Evolutionary conservation across 2,113 vertebrate genomes (phyloP), one percentile per base, ranked within the genome.

Genomic region (Oxygymnocypris stewartii): DNA sequence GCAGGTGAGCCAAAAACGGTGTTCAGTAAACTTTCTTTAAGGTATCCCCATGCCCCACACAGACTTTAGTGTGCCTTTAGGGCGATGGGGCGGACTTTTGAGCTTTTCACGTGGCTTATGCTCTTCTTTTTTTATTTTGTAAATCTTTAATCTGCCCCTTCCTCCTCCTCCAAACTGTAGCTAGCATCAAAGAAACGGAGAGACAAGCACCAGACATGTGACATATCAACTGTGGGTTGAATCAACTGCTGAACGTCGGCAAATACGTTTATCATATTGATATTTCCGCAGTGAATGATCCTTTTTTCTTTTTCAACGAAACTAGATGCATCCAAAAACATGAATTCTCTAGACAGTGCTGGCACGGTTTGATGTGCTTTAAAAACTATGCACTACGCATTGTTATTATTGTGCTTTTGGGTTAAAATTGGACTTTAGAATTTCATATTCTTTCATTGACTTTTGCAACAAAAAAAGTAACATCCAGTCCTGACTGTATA

Each of bases 201-300:
- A 90, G 86, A 89, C 85, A 90, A 85, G 90, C 85, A 79, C 86
- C 89, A 84, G 13, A 89, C 87, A 89, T 90, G 89, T 88, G 90
- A 94, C 93, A 93, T 93, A 94, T 94, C 94, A 91, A 90, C 90
- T 91, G 90, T 85, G 79, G 76, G 92, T 85, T 89, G 87, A 89
- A 81, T 71, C 85, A 77, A 87, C 80, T 88, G 86, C 90, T 87
- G 89, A 90, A 92, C 89, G 87, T 90, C 67, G 84, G 91, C 92
- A 92, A 90, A 95, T 92, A 91, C 89, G 91, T 95, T 95, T 94
- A 95, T 95, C 95, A 95, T 94, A 95, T 95, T 95, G 94, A 94
- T 95, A 94, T 92, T 92, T 92, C 93, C 86, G 82, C 92, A 88
- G 84, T 88, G 92, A 93, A 89, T 92, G 92, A 90, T 92, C 90